Evolutionary conservation across 2,113 vertebrate species (phyloP).

Genomic region (Pachypanchax playfairii): DNA sequence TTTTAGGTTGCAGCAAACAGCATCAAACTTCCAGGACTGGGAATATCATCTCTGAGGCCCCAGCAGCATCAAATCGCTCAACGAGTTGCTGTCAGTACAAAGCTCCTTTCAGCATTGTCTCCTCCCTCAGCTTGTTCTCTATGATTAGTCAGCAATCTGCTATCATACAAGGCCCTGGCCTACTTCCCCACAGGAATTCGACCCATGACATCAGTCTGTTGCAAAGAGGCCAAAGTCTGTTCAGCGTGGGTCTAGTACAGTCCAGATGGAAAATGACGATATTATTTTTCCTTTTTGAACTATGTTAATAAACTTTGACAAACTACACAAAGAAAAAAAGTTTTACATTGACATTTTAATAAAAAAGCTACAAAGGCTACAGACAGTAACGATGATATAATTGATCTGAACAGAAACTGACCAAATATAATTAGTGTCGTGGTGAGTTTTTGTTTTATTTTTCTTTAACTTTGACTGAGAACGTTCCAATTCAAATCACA

Average conservation of each 20-base stretch:
- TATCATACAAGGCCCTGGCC: constrained; percentile 76
- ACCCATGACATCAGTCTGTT: constrained; percentile 83
- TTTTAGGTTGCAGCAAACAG: constrained; percentile 5
- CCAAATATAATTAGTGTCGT: constrained; percentile 14
- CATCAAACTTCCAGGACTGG: constrained; percentile 20
- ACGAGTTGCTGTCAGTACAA: constrained; percentile 64
- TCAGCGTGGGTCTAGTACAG: constrained; percentile 53
- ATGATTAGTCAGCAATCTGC: constrained; percentile 82
- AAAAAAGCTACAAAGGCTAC: constrained; percentile 4
- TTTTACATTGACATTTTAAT: not conserved
- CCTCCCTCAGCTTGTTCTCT: constrained; percentile 59
- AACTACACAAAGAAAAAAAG: constrained; percentile 2
- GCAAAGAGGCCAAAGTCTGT: constrained; percentile 77
- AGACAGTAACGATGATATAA: constrained; percentile 14
- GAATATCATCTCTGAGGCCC: constrained; percentile 42
- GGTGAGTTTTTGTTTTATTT: constrained; percentile 28
- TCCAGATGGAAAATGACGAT: constrained; percentile 58
- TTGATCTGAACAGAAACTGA: constrained; percentile 32
- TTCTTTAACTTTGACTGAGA: constrained; percentile 34
- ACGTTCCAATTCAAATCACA: constrained; percentile 39
- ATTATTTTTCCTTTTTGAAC: constrained; percentile 11
- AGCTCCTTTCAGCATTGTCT: constrained; percentile 73
- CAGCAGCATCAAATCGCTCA: constrained; percentile 33
- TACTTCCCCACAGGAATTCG: constrained; percentile 80
- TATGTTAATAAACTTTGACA: constrained; percentile 4